Percentiles rank a stretch among this genome's conserved stretches.
Evolutionary conservation across 1,140 invertebrate species (phyloP).

Genomic region (Pectinophora gossypiella): DNA sequence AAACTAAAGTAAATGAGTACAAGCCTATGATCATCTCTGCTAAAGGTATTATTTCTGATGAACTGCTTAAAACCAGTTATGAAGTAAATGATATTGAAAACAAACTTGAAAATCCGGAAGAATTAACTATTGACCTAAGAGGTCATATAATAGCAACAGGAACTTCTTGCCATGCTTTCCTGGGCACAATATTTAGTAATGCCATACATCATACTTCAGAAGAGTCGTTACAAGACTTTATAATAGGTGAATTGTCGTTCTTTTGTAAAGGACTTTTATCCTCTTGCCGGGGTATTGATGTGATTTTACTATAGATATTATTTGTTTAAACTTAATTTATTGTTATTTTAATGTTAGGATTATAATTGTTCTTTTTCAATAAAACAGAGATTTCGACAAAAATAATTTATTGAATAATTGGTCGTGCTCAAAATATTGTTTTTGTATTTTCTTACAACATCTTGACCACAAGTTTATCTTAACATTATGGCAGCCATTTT

Average conservation of each 20-base stretch:
- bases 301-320: slow-evolving; percentile 49
- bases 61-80: background rate
- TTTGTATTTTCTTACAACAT: slow-evolving; percentile 32
- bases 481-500: slow-evolving; percentile 42
- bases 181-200: slow-evolving; percentile 53
- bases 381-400: background rate
- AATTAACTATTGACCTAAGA: slow-evolving; percentile 51
- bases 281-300: slow-evolving; percentile 51
- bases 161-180: slow-evolving; percentile 55
- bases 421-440: slow-evolving; percentile 66
- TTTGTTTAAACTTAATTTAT: slow-evolving; percentile 20
- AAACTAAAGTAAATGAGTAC: background rate
- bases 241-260: slow-evolving; percentile 46
- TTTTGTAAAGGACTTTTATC: slow-evolving; percentile 61
- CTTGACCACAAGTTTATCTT: slow-evolving; percentile 59
- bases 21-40: slow-evolving; percentile 19
- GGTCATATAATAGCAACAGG: slow-evolving; percentile 56
- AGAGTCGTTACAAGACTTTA: slow-evolving; percentile 46
- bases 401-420: slow-evolving; percentile 15
- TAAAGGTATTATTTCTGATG: slow-evolving; percentile 2
- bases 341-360: slow-evolving; percentile 16
- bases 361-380: background rate
- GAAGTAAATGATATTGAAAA: background rate
- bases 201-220: slow-evolving; percentile 32
- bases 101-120: slow-evolving; percentile 3